phyloP scores from a whole-genome alignment of 2,797 vertebrate species.

The Dallia pectoralis region DNA sequence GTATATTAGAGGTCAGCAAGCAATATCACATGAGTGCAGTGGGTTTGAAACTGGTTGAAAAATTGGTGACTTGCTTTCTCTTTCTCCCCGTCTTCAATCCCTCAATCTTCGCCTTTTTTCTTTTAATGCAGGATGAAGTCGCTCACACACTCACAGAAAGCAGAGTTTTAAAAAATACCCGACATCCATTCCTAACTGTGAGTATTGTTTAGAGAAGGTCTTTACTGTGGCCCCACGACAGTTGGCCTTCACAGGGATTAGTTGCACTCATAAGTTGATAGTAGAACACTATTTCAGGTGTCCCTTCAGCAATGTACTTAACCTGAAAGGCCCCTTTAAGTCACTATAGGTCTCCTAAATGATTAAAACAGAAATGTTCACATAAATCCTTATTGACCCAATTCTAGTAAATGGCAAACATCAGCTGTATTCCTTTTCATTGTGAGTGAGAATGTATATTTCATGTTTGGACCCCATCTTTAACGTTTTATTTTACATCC shows the following conservation, averaged over 20 bases:
- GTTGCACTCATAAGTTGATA: neutral
- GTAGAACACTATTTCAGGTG: neutral
- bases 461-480: too few species aligned
- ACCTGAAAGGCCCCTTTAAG: too few species aligned
- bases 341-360: neutral
- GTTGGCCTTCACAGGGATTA: neutral
- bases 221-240: neutral
- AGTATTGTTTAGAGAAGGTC: conserved; percentile 58
- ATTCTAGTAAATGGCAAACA: too few species aligned
- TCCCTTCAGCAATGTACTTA: neutral
- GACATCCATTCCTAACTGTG: conserved; percentile 98
- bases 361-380: too few species aligned
- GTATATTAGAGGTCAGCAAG: too few species aligned
- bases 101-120: conserved; percentile 9
- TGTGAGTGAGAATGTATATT: too few species aligned
- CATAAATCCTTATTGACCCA: too few species aligned
- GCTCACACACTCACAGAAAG: conserved; percentile 97
- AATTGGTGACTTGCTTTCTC: too few species aligned
- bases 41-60: too few species aligned
- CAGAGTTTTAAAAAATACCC: conserved; percentile 95
- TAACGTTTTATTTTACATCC: too few species aligned
- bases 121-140: conserved; percentile 87
- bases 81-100: conserved; percentile 14
- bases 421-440: too few species aligned
- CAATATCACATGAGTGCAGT: too few species aligned